phyloP scores from a whole-genome alignment of 2,113 vertebrate species.

The Crotalus tigris region DNA sequence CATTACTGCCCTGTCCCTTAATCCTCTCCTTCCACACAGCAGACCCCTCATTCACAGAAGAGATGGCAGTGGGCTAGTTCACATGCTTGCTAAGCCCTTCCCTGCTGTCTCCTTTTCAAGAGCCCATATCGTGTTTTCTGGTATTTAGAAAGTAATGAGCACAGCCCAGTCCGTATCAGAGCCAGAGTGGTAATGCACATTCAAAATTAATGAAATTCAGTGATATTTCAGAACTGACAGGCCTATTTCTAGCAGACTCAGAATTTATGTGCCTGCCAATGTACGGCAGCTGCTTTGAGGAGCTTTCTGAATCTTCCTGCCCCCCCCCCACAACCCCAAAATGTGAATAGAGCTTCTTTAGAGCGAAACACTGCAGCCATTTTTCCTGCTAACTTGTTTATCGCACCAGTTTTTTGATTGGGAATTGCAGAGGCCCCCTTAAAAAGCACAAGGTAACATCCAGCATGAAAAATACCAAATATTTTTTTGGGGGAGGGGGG shows the following conservation, averaged over 20 bases:
- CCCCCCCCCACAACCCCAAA: neutral
- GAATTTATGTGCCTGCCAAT: constrained; percentile 63
- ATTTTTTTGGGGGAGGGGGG: neutral
- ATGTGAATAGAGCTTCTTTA: constrained; percentile 61
- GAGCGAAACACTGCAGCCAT: constrained; percentile 58
- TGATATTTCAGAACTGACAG: constrained; percentile 68
- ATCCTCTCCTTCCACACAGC: constrained; percentile 15
- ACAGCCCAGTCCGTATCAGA: constrained; percentile 48
- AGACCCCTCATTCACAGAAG: neutral
- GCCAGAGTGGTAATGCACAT: constrained; percentile 46
- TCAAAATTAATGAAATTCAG: constrained; percentile 65
- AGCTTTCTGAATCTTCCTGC: constrained; percentile 51
- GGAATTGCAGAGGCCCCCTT: constrained; percentile 57
- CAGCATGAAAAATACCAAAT: constrained; percentile 56
- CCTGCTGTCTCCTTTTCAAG: constrained; percentile 5
- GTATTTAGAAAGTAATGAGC: constrained; percentile 26
- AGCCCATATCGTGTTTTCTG: neutral
- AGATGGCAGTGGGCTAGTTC: neutral
- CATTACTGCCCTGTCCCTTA: constrained; percentile 7
- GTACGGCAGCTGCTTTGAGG: constrained; percentile 61
- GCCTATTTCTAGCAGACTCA: constrained; percentile 66
- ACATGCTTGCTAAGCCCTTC: neutral
- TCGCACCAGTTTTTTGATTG: constrained; percentile 55
- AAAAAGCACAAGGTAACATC: constrained; percentile 48
- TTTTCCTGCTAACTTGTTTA: constrained; percentile 58